Conservation (phyloP, 2,888 invertebrate genomes). For the Lampropteryx suffumata region DNA sequence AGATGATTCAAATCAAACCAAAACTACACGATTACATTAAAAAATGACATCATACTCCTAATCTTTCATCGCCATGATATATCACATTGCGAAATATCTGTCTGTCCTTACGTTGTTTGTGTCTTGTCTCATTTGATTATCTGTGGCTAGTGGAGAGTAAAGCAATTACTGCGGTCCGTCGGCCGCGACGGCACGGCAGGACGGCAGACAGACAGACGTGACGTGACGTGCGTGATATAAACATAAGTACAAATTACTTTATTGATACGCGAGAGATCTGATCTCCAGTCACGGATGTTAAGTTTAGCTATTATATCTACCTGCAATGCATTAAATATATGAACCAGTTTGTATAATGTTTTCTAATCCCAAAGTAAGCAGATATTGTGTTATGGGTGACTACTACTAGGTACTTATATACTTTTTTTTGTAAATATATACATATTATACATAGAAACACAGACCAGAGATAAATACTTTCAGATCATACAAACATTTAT, state of each 20-base stretch:
- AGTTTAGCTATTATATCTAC: too few species aligned
- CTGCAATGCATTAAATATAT: too few species aligned
- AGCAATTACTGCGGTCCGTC: slow-evolving; percentile 11
- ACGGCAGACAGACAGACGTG: slow-evolving; percentile 16
- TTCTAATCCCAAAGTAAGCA: too few species aligned
- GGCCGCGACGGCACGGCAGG: slow-evolving; percentile 10
- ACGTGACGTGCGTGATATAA: slow-evolving; percentile 13
- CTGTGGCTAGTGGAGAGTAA: slow-evolving; percentile 7
- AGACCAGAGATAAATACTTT: too few species aligned
- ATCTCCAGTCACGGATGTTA: slow-evolving; percentile 1
- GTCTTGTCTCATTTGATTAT: slow-evolving; percentile 7
- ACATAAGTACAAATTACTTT: slow-evolving; percentile 14
- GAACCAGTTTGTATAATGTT: too few species aligned
- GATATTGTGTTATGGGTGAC: too few species aligned
- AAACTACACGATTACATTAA: neutral
- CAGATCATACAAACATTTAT: too few species aligned
- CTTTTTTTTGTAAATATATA: too few species aligned
- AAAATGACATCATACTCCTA: neutral
- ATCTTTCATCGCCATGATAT: neutral
- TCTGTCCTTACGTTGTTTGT: neutral
- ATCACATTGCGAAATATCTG: slow-evolving; percentile 5
- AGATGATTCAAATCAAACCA: neutral
- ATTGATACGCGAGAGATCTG: slow-evolving; percentile 10
- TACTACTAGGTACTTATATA: too few species aligned
- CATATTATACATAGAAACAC: too few species aligned